Base-by-base conservation (phyloP, 2,888 invertebrate genomes). In the Melikaiella ostensackeni region DNA sequence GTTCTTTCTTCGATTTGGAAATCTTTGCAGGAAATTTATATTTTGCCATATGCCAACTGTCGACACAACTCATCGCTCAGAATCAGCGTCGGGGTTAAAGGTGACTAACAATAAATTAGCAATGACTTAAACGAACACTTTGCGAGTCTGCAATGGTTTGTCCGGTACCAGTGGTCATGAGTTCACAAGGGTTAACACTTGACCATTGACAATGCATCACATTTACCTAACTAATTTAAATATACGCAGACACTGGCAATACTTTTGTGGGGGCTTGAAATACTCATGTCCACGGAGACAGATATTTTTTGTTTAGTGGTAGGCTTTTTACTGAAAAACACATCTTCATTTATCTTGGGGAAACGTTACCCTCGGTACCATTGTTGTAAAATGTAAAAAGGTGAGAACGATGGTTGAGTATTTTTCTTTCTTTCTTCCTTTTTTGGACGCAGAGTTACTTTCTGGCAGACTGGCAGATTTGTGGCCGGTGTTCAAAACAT, bases 91-190 rank as follows among this genome's bases (percentile, higher is more conserved):
- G 21, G 70, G 50, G 70, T 70, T 30, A 30, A 70, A 50, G 27
- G 13, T 50, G 33, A 70, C 30, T 70, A 70, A 70, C 70, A 70
- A 70, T 70, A 70, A 70, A 70, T 70, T 70, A 70, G 70, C 70
- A 70, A 70, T 70, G 70, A 70, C 70, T 70, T 70, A 70, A 70
- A 70, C 70, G 70, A 70, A 70, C 70, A 70, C 50, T 70, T 70
- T 70, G 50, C 50, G 46, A 70, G 70, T 55, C 35, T 63, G 33
- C 63, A 63, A 63, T 63, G 35, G 63, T 63, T 70, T 70, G 50
- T 70, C 46, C 13, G 70, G 70, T 21, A 50, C 50, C 50, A 70
- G 50, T 27, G 70, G 30, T 70, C 70, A 70, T 13, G 50, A 30
- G 50, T 70, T 70, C 50, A 50, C 30, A 55, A 50, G 50, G 70